Evolutionary conservation across 1,140 invertebrate genomes (phyloP), one percentile per base, ranked within the genome.

Genomic region (Brachionus asplanchnoidis): DNA sequence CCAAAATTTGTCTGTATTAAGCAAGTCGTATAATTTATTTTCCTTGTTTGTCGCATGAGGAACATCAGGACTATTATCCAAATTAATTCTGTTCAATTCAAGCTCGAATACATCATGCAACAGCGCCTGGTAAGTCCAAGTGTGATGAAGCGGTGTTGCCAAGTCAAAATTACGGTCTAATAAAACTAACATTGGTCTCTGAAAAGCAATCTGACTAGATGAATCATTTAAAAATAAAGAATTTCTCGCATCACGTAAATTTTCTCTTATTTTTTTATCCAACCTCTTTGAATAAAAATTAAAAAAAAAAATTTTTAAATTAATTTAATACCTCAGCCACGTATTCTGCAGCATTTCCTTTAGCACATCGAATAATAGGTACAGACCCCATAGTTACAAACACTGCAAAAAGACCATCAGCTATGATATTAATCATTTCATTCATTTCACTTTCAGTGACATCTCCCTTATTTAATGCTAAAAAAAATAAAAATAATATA

Each of bases 111-210:
- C 94, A 92, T 99, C 97, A 89, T 99, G 97, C 40, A 95, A 93
- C 78, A 99, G 88, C 11, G 97, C 97, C 90, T 98, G 96, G 90
- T 99, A 99, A 1, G 97, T 99, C 98, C 98, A 99, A 3, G 97
- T 98, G 89, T 99, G 98, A 92, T 99, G 96, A 85, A 99, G 90
- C 46, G 96, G 96, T 17, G 97, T 99, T 0, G 97, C 95, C 92
- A 99, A 94, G 90, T 99, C 97, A 84, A 98, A 92, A 90, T 95
- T 97, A 85, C 98, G 91, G 90, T 99, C 98, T 65, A 99, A 91
- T 85, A 99, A 91, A 77, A 99, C 94, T 11, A 99, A 90, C 82
- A 99, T 90, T 3, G 97, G 97, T 82, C 97, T 91, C 87, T 97
- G 95, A 89, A 97, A 97, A 90, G 95, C 97, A 86, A 92, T 93